A percentile compares a stretch with the other conserved stretches of the same genome.
Evolutionary conservation across 2,797 vertebrate species (phyloP).

Genomic region (Agapornis canus): DNA sequence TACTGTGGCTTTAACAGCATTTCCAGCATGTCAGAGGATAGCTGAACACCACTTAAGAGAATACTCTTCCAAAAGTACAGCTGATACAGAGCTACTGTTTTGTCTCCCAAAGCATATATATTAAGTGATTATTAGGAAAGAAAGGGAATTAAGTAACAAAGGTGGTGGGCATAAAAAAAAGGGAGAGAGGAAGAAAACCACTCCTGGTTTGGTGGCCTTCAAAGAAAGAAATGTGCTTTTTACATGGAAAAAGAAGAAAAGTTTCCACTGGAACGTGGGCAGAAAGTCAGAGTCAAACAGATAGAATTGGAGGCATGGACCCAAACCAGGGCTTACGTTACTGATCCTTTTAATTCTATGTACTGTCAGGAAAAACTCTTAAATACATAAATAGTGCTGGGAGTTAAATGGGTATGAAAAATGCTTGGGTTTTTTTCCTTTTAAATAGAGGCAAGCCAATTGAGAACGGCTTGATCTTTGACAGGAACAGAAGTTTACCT

Average conservation of each 20-base stretch:
- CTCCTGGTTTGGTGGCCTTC: conserved; percentile 3
- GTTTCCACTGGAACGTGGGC: conserved; percentile 70
- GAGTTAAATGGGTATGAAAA: not conserved
- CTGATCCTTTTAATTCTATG: conserved; percentile 57
- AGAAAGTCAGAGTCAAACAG: conserved; percentile 70
- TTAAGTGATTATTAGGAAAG: not conserved
- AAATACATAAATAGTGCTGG: conserved; percentile 48
- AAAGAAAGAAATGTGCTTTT: conserved; percentile 43
- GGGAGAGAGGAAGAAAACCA: not conserved
- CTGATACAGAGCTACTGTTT: conserved; percentile 8
- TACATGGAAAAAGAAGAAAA: conserved; percentile 11
- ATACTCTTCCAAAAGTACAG: not conserved
- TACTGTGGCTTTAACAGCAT: conserved; percentile 22
- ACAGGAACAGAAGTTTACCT: not conserved
- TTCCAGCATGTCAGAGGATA: conserved; percentile 18
- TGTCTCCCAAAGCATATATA: not conserved
- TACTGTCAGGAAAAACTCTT: conserved; percentile 46
- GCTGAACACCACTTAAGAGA: not conserved
- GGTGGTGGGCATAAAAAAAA: not conserved
- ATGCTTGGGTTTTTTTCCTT: not conserved
- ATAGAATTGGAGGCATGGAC: conserved; percentile 62
- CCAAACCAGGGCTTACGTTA: conserved; percentile 64
- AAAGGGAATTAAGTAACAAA: not conserved
- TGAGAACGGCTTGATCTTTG: not conserved
- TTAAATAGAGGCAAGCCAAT: not conserved